Evolutionary conservation across 2,797 vertebrate species (phyloP).

Genomic region (Mus minutoides): DNA sequence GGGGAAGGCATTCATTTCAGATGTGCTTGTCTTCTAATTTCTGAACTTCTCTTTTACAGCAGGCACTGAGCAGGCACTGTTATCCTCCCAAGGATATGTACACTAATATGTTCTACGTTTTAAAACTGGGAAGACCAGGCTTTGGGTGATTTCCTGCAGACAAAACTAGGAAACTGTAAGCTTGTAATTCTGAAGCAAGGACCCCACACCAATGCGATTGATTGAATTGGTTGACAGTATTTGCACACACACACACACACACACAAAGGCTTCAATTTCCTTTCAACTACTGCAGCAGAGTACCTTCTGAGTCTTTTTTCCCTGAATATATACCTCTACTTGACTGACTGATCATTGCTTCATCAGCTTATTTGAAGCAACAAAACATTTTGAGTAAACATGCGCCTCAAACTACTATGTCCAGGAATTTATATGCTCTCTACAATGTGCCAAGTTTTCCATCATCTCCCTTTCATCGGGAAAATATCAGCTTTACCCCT

Average conservation of each 20-base stretch:
- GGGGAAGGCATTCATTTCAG: conserved; percentile 56
- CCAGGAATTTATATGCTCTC: conserved; percentile 43
- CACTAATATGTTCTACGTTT: conserved; percentile 47
- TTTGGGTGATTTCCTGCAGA: conserved; percentile 3
- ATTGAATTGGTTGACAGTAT: not conserved
- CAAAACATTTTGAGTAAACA: conserved; percentile 39
- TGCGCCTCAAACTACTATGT: conserved; percentile 22
- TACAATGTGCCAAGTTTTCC: conserved; percentile 47
- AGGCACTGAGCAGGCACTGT: conserved; percentile 30
- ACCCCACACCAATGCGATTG: not conserved
- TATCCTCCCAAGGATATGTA: conserved; percentile 31
- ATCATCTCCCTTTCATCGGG: conserved; percentile 41
- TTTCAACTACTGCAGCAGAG: conserved; percentile 7
- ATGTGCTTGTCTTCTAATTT: conserved; percentile 61
- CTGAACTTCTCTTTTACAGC: conserved; percentile 25
- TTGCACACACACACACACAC: too few species aligned
- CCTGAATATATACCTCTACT: conserved; percentile 29
- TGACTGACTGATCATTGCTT: conserved; percentile 57
- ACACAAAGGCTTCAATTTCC: conserved; percentile 30
- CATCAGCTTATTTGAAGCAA: conserved; percentile 33
- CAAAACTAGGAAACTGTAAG: not conserved
- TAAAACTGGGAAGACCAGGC: conserved; percentile 27
- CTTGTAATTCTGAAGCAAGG: not conserved
- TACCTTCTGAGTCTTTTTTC: conserved; percentile 5
- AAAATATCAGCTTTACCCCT: conserved; percentile 18